Evolutionary conservation across 2,888 invertebrate genomes (phyloP), one percentile per base, ranked within the genome.

Genomic region (Melanostoma scalare): DNA sequence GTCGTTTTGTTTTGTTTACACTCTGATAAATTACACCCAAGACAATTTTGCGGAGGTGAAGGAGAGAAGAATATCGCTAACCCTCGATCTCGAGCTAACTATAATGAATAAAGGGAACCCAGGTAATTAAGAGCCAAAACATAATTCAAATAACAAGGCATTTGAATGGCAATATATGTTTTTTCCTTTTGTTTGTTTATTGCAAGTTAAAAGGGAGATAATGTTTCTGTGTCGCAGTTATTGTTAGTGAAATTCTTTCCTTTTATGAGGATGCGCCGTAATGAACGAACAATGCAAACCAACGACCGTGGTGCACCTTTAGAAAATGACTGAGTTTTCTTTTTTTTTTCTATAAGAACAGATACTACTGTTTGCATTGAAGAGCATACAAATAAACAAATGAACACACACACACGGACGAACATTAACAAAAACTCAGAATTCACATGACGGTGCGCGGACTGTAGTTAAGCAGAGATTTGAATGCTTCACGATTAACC

Each of bases 401-500:
- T 46, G 53, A n/a, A 65, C 40, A 52, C 9, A 73, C 30, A 63
- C 36, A 72, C 31, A 20, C 35, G 20, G 9, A 40, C 50, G 35
- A 8, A 67, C 20, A 67, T 20, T 20, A 20, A 20, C 20, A 20
- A 20, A 20, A 20, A 20, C 20, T 20, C 20, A 20, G 20, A 20
- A 20, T 20, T 20, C 46, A 78, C 78, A 78, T 69, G 50, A 74
- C 78, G 78, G 38, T 35, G 60, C 69, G 79, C 74, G 74, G 60
- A 48, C 58, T 63, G 38, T 74, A 55, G n/a, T 46, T 67, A 38
- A 46, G 33, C 40, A 65, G 67, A 75, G 55, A 40, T 69, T 75
- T 74, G 50, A 69, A 84, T 84, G 79, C 74, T 84, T 75, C 74
- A 74, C 84, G 79, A 60, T 60, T 84, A 79, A 79, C 84, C 84